Evolutionary conservation across 30 jellyfish, hydroid and myxozoan genomes (phyloP), one percentile per base, ranked within the genome.

Genomic region (Sanderia malayensis): DNA sequence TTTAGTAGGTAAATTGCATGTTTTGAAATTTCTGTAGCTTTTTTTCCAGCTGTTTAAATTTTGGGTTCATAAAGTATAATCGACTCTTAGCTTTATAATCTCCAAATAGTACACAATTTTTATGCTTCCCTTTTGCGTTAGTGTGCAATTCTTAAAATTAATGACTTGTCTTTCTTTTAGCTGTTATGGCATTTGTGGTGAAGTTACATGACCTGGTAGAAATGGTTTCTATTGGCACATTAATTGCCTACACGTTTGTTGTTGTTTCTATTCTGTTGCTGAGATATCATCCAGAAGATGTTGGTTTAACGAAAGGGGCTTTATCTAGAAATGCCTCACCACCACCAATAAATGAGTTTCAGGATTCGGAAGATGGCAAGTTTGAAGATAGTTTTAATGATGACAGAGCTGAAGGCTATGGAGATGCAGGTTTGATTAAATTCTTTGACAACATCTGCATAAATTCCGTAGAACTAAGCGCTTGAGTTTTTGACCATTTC

Each of bases 151-250:
- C 31, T 57, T 57, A 24, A n/a, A 6, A 9, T 11, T 19, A 1
- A 27, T 30, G 68, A 9, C 46, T 68, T 41, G 9, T 20, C 46
- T 70, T 46, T 41, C 52, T 15, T 1, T 26, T 76, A 88, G 97
- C 95, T 23, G 15, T 61, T 34, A 80, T 81, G 87, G 32, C 95
- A 1, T 53, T 88, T 61, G 18, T 81, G 53, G 34, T 88, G 21
- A 76, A 76, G 37, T 74, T 88, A 26, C 86, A 80, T 19, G 97
- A 68, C 17, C 71, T 88, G 57, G 87, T 88, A 20, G 95, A 88
- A 71, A 88, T 88, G 97, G 93, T 88, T 6, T 88, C 97, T 1
- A 82, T 88, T 81, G 97, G 97, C 7, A 88, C 97, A 1, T 74
- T 88, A 21, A 24, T 88, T 28, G 97, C 97, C 11, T 88, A 88